These are phyloP conservation scores for Coelopa frigida DNA, from an alignment of 1,140 invertebrate species.

Conservation along the genomic window DNA sequence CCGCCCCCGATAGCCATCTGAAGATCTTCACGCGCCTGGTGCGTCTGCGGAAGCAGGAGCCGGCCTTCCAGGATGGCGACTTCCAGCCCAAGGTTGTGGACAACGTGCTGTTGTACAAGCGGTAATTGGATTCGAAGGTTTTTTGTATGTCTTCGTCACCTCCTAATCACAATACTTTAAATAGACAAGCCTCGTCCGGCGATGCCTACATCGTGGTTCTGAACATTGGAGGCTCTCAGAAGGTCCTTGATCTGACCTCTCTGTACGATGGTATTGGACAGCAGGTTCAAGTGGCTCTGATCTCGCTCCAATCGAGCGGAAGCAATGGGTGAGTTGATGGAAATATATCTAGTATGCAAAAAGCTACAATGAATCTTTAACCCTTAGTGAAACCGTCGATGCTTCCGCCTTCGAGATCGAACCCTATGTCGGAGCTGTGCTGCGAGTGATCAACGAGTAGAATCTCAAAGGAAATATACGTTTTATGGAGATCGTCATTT, in stretches of 20 bases:
- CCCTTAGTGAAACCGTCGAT: conserved; percentile 7
- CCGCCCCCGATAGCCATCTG: conserved; percentile 15
- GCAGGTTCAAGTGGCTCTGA: conserved; percentile 52
- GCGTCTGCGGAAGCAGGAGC: conserved; percentile 7
- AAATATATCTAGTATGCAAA: background rate
- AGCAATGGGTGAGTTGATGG: conserved; percentile 36
- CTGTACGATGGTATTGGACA: conserved; percentile 1
- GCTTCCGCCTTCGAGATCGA: conserved; percentile 3
- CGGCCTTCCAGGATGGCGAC: conserved; percentile 15
- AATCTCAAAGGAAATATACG: no score
- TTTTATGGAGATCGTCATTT: no score
- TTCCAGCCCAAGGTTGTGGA: conserved; percentile 1
- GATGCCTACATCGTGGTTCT: conserved; percentile 8
- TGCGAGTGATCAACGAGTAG: conserved; percentile 6
- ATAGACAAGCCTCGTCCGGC: background rate
- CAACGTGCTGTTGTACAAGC: conserved; percentile 23
- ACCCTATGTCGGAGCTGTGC: conserved; percentile 9
- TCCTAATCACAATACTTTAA: background rate
- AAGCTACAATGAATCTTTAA: background rate
- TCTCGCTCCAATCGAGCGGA: conserved; percentile 44
- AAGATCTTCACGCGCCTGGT: conserved; percentile 18
- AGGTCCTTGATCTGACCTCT: background rate
- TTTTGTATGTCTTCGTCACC: no score
- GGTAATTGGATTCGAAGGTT: conserved; percentile 23
- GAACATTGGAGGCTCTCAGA: conserved; percentile 9